phyloP scores from a whole-genome alignment of 2,797 vertebrate species.

The Danio choprae region DNA sequence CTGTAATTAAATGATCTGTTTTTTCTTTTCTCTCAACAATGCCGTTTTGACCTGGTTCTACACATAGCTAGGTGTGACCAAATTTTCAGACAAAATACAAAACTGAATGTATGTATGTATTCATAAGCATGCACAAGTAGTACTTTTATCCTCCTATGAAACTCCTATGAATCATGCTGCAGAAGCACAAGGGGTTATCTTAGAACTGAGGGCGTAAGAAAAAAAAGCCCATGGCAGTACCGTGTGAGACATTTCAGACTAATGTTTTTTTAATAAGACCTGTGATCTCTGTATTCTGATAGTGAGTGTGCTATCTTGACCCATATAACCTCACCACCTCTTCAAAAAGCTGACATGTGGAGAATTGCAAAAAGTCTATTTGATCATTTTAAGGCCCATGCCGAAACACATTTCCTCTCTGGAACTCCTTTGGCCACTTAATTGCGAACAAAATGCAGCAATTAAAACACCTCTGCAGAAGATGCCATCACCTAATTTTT shows the following conservation, averaged over 20 bases:
- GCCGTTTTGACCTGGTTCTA: not conserved
- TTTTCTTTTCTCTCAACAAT: not conserved
- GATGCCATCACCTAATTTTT: not conserved
- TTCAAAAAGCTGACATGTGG: slow-evolving; percentile 74
- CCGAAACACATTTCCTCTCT: not conserved
- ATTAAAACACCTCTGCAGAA: slow-evolving; percentile 9
- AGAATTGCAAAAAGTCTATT: slow-evolving; percentile 67
- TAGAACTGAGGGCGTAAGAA: not conserved
- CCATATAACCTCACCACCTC: slow-evolving; percentile 71
- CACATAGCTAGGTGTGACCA: too few relatives aligned
- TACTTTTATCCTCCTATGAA: not conserved
- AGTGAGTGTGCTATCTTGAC: slow-evolving; percentile 72
- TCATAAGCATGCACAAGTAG: not conserved
- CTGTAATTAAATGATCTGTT: not conserved
- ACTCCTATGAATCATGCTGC: slow-evolving; percentile 2
- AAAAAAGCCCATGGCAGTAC: slow-evolving; percentile 9
- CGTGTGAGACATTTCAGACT: not conserved
- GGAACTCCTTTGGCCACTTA: not conserved
- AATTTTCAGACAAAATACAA: too few relatives aligned
- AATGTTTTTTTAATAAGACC: slow-evolving; percentile 70
- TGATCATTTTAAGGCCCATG: slow-evolving; percentile 23
- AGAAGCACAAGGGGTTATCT: not conserved
- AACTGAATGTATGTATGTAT: not conserved
- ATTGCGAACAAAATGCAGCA: not conserved
- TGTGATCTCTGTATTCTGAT: slow-evolving; percentile 77